These are phyloP conservation scores for Blastobasis lacticolella DNA, from an alignment of 2,888 invertebrate species.

Conservation along the genomic window DNA sequence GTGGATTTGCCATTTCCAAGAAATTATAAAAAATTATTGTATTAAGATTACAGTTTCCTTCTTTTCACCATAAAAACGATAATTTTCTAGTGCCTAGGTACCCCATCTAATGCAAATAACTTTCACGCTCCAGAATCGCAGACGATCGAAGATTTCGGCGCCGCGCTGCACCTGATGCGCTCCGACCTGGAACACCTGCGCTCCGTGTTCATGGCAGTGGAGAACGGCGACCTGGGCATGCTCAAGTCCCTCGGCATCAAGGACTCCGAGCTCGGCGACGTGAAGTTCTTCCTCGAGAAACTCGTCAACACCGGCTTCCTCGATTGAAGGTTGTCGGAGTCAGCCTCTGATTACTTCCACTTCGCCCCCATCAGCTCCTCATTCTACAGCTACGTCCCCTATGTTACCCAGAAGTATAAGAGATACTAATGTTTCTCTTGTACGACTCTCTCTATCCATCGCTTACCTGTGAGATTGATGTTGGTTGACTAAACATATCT, in stretches of 20 bases:
- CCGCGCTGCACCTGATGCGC: slow-evolving; percentile 88
- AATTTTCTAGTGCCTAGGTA: too few species aligned
- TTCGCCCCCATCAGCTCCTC: slow-evolving; percentile 81
- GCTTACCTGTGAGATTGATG: too few species aligned
- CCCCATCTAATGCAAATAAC: too few species aligned
- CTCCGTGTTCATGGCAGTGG: slow-evolving; percentile 96
- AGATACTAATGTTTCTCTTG: slow-evolving; percentile 16
- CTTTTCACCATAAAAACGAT: too few species aligned
- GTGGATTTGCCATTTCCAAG: too few species aligned
- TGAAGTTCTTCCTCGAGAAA: slow-evolving; percentile 96
- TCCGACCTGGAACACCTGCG: slow-evolving; percentile 93
- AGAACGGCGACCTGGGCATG: slow-evolving; percentile 95
- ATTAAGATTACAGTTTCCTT: too few species aligned
- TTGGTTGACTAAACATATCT: too few species aligned
- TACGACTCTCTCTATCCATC: too few species aligned
- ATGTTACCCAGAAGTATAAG: slow-evolving; percentile 68
- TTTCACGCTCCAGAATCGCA: slow-evolving; percentile 84
- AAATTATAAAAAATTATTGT: too few species aligned
- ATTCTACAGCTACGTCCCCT: slow-evolving; percentile 81
- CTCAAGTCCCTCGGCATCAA: slow-evolving; percentile 95
- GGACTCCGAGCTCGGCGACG: slow-evolving; percentile 95
- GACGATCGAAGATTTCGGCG: slow-evolving; percentile 95
- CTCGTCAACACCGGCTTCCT: slow-evolving; percentile 96
- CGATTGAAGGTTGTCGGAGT: slow-evolving; percentile 88
- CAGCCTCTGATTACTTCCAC: slow-evolving; percentile 82